Evolutionary conservation across 2,113 vertebrate species (phyloP).

Genomic region (Poicephalus gulielmi): DNA sequence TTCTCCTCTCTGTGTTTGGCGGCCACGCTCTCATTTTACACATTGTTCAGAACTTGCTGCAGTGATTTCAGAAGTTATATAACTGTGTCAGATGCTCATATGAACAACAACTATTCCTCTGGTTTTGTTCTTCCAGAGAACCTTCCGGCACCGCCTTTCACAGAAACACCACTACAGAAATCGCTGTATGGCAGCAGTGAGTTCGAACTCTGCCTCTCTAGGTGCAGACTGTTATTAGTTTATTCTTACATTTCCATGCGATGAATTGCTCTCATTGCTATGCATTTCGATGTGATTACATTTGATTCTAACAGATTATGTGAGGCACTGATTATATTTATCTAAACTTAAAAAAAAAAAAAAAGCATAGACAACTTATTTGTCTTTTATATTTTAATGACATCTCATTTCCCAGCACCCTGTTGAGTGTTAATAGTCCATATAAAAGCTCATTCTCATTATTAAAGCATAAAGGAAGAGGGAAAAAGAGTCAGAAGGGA

Average conservation of each 20-base stretch:
- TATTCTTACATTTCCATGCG: background rate
- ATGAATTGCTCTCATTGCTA: background rate
- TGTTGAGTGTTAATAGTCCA: background rate
- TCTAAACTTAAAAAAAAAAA: background rate
- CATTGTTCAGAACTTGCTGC: background rate
- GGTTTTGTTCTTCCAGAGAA: background rate
- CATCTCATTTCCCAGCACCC: background rate
- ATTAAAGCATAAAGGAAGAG: conserved; percentile 5
- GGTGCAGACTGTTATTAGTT: background rate
- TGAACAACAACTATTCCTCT: background rate
- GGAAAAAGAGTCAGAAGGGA: background rate
- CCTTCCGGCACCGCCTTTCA: background rate
- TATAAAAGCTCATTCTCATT: conserved; percentile 3
- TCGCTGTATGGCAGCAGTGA: background rate
- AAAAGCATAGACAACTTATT: background rate
- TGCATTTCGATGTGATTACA: background rate
- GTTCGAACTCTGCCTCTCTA: background rate
- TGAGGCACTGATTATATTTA: background rate
- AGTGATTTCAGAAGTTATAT: conserved; percentile 14
- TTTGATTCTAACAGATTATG: background rate
- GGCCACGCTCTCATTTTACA: background rate
- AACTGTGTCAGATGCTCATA: background rate
- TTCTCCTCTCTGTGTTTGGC: background rate
- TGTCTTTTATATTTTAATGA: background rate
- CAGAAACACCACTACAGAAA: background rate